These are phyloP conservation scores for Genyomyrus donnyi DNA, from an alignment of 2,113 vertebrate genomes.

Conservation along the genomic window DNA sequence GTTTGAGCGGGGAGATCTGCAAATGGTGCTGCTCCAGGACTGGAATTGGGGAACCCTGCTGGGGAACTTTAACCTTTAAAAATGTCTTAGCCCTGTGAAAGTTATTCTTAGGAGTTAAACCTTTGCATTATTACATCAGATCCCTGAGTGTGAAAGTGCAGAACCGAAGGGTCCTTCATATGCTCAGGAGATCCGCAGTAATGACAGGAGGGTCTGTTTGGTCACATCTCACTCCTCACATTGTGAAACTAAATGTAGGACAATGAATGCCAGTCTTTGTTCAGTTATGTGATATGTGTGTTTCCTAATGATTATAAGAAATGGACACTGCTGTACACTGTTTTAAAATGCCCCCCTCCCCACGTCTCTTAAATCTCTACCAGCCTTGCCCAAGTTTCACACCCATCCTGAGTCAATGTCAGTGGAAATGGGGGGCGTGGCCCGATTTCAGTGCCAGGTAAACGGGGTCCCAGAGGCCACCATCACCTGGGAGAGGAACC, in stretches of 20 bases:
- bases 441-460: conserved; percentile 41
- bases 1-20: not conserved
- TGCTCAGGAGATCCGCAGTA: not conserved
- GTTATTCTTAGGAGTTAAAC: too few species aligned
- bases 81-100: not conserved
- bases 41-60: not conserved
- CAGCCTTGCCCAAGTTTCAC: conserved; percentile 40
- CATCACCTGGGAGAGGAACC: conserved; percentile 48
- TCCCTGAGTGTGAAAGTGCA: not conserved
- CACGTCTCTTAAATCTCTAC: not conserved
- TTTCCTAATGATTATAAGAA: not conserved
- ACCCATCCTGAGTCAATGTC: conserved; percentile 36
- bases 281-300: too few species aligned
- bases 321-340: not conserved
- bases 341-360: not conserved
- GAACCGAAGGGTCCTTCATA: not conserved
- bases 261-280: not conserved
- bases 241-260: not conserved
- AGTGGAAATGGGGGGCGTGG: conserved; percentile 35
- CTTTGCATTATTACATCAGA: not conserved
- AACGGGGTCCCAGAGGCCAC: conserved; percentile 38
- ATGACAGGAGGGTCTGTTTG: not conserved
- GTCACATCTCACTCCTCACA: not conserved
- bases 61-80: not conserved
- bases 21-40: not conserved